Evolutionary conservation across 2,797 vertebrate genomes (phyloP), one percentile per base, ranked within the genome.

Genomic region (Lagothrix lagotricha): DNA sequence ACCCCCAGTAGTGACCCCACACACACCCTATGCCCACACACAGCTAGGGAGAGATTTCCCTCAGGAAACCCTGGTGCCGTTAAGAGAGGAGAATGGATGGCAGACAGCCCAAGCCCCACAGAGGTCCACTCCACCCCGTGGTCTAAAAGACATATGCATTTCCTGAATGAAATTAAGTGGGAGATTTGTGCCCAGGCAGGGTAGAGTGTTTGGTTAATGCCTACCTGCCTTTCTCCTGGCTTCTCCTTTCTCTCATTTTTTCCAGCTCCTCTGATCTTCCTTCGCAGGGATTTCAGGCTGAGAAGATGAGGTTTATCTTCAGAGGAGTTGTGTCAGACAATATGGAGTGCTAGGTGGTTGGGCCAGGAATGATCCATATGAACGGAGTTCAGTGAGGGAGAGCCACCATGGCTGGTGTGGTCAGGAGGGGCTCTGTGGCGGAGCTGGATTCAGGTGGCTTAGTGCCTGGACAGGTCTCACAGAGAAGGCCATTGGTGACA

Each of bases 61-160:
- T 48, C 24, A 48, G 89, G 61, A 72, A 72, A 28, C 46, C 0
- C 10, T 12, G 9, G 13, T 39, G 26, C 77, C 26, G 0, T 81
- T 76, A 44, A 39, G n/a, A 72, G 54, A 39, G 10, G 39, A 36
- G 58, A 36, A 79, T 13, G 28, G 52, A 20, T 83, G 20, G 28
- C 44, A 33, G 52, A 28, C 30, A 89, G 90, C 46, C 52, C 30
- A 1, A 11, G 33, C 36, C 19, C 24, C 28, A 22, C 0, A 4
- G 41, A 58, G 10, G n/a, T 12, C 6, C 54, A 28, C 76, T 57
- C 1, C 2, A 8, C 13, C 17, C 58, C 5, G 0, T 5, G 7
- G n/a, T 41, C 83, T 57, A 30, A 30, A 82, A 41, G 64, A 48
- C 3, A 44, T 36, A 33, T 5, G 9, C 12, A 7, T 82, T 80